phyloP scores from a whole-genome alignment of 2,113 vertebrate genomes.

The Halichoeres trimaculatus region DNA sequence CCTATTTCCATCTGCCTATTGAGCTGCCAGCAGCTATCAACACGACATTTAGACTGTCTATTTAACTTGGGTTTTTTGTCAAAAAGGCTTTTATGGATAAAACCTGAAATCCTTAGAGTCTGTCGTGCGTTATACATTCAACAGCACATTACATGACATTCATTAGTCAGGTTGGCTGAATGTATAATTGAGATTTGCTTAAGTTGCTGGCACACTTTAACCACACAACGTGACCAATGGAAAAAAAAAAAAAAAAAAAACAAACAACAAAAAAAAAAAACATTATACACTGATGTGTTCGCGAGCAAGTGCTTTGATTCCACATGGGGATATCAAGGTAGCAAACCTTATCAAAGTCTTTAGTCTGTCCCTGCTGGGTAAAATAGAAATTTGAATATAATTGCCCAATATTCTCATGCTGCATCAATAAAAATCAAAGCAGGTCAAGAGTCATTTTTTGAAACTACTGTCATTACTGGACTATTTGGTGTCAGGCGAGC shows the following conservation, averaged over 20 bases:
- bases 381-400: slow-evolving; percentile 8
- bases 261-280: slow-evolving; percentile 2
- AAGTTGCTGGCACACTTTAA: slow-evolving; percentile 23
- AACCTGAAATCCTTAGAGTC: neutral
- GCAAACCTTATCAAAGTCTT: slow-evolving; percentile 3
- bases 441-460: no score
- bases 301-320: neutral
- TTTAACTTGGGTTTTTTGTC: slow-evolving; percentile 6
- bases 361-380: no score
- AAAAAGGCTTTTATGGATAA: neutral
- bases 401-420: neutral
- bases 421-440: no score
- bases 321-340: slow-evolving; percentile 14
- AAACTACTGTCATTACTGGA: no score
- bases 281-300: slow-evolving; percentile 1
- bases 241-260: neutral
- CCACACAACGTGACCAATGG: neutral
- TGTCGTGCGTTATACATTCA: neutral
- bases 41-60: slow-evolving; percentile 4
- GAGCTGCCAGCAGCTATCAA: slow-evolving; percentile 3
- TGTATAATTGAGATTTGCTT: slow-evolving; percentile 46
- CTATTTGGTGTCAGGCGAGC: no score
- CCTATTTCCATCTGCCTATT: slow-evolving; percentile 15
- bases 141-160: slow-evolving; percentile 33
- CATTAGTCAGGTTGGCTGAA: slow-evolving; percentile 43